Evolutionary conservation across 2,797 vertebrate genomes (phyloP).

Genomic region (Thaleichthys pacificus): DNA sequence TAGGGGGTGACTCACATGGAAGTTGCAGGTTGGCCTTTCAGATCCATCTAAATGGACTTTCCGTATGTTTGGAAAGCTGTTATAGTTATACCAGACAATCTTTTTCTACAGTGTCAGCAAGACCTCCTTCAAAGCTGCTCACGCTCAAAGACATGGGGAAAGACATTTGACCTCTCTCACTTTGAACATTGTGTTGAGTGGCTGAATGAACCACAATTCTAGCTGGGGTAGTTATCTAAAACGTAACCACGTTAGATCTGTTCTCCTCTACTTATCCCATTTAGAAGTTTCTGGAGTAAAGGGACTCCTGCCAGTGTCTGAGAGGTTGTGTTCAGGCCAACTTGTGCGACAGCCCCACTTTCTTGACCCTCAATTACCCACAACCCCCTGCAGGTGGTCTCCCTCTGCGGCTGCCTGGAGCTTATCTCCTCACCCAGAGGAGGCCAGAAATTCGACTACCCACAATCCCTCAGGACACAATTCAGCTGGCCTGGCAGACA

Average conservation of each 20-base stretch:
- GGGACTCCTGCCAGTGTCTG: not conserved
- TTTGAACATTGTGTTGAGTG: not conserved
- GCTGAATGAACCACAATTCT: not conserved
- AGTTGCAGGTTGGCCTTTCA: not conserved
- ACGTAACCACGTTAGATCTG: not conserved
- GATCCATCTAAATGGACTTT: not conserved
- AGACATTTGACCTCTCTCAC: not conserved
- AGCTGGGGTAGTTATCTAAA: not conserved
- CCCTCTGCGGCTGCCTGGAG: not conserved
- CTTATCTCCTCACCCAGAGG: conserved; percentile 29
- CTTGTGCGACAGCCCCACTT: not conserved
- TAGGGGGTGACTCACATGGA: not conserved
- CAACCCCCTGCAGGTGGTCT: not conserved
- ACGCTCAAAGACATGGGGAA: not conserved
- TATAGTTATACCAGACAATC: not conserved
- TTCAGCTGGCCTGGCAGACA: conserved; percentile 12
- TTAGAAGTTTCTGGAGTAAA: not conserved
- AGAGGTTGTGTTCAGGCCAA: conserved; percentile 5
- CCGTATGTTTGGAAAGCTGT: conserved; percentile 1
- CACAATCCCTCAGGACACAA: conserved; percentile 18
- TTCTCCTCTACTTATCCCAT: not conserved
- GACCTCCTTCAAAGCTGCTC: not conserved
- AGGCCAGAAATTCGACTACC: conserved; percentile 2
- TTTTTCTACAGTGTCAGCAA: not conserved
- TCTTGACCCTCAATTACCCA: not conserved